Percentiles rank a stretch among this genome's conserved stretches.
Conservation (phyloP, 2,113 vertebrate genomes). For the Dolichotis patagonum region DNA sequence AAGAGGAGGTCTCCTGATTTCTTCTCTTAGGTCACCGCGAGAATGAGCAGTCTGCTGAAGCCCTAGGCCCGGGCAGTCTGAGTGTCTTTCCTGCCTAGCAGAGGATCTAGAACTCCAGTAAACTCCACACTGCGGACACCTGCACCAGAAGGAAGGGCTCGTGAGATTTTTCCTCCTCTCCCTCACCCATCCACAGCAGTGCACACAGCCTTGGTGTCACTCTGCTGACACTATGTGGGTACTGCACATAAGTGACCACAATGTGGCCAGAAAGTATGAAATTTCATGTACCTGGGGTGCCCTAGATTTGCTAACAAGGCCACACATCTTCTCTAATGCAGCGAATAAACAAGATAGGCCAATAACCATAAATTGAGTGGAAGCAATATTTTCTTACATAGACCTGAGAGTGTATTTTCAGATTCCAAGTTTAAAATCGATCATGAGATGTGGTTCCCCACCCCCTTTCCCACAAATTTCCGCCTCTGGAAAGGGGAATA, state of each 20-base stretch:
- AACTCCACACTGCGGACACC: not conserved
- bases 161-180: not conserved
- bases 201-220: not conserved
- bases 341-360: not conserved
- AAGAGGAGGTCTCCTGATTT: not conserved
- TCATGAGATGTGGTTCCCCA: not conserved
- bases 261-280: not conserved
- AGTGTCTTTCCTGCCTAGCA: not conserved
- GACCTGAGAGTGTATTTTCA: not conserved
- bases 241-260: not conserved
- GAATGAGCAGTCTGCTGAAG: not conserved
- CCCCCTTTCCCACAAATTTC: not conserved
- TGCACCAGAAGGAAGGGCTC: not conserved
- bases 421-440: slow-evolving; percentile 26
- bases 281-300: not conserved
- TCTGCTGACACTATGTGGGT: not conserved
- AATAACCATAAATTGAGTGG: not conserved
- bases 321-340: not conserved
- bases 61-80: not conserved
- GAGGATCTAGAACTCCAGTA: not conserved
- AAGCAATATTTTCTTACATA: not conserved
- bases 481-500: not conserved
- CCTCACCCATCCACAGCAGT: not conserved
- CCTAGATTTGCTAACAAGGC: not conserved
- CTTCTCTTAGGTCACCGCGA: not conserved